Percentiles rank a stretch among this genome's conserved stretches.
Evolutionary conservation across 1,140 invertebrate genomes (phyloP).

Genomic region (Neotoxoptera formosana): DNA sequence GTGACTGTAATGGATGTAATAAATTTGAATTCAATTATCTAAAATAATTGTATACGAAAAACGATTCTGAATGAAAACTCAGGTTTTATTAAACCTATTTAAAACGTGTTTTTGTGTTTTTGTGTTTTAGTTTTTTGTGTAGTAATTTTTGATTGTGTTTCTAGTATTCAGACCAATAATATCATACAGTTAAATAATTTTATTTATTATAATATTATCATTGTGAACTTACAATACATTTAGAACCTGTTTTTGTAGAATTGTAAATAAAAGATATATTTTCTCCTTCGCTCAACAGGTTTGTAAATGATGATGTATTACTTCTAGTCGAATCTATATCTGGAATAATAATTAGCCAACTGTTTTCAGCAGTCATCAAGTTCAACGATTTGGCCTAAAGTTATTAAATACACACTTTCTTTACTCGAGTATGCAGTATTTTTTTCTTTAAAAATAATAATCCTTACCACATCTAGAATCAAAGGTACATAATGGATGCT

Average conservation of each 20-base stretch:
- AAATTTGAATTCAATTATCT: no score
- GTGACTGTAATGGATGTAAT: no score
- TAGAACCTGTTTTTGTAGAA: conserved; percentile 66
- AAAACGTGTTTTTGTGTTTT: no score
- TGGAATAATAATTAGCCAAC: conserved; percentile 82
- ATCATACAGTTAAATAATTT: neutral
- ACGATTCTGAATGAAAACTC: no score
- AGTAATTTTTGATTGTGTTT: no score
- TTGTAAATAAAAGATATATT: conserved; percentile 85
- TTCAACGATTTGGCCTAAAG: conserved; percentile 70
- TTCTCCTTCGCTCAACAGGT: conserved; percentile 76
- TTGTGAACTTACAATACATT: conserved; percentile 67
- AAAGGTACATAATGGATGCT: conserved; percentile 70
- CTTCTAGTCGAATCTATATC: conserved; percentile 67
- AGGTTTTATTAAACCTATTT: no score
- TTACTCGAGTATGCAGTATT: neutral
- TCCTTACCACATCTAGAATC: conserved; percentile 68
- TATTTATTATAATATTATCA: neutral
- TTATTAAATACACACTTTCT: conserved; percentile 59
- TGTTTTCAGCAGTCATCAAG: conserved; percentile 74
- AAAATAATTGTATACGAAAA: no score
- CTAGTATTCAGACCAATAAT: neutral
- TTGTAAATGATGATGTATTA: conserved; percentile 67
- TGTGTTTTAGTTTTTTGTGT: no score
- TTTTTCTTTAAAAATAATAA: neutral